phyloP scores from a whole-genome alignment of 2,888 invertebrate species.

The Osedax fenrisi region DNA sequence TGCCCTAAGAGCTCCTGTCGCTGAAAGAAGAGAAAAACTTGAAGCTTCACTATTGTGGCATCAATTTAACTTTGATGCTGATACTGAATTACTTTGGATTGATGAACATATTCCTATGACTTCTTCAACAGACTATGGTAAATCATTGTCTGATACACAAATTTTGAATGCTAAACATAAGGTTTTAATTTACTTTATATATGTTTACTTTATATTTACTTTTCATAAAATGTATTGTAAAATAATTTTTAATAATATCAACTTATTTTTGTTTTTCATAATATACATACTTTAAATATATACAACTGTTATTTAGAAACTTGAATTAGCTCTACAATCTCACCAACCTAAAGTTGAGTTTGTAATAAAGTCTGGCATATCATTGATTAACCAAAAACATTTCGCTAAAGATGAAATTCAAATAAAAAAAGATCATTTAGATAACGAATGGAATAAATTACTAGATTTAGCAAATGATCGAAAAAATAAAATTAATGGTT shows the following conservation, averaged over 20 bases:
- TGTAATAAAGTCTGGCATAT: constrained; percentile 66
- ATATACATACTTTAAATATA: not conserved
- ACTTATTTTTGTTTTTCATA: too few species aligned
- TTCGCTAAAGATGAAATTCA: constrained; percentile 69
- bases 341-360: constrained; percentile 74
- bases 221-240: too few species aligned
- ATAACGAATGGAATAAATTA: constrained; percentile 64
- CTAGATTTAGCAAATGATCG: constrained; percentile 63
- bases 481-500: constrained; percentile 68
- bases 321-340: constrained; percentile 75
- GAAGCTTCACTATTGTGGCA: constrained; percentile 80
- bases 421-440: constrained; percentile 63
- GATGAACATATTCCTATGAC: constrained; percentile 74
- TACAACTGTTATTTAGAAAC: constrained; percentile 55
- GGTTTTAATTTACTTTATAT: too few species aligned
- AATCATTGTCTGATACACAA: constrained; percentile 80
- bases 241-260: too few species aligned
- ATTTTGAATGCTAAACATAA: constrained; percentile 80
- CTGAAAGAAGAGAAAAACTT: constrained; percentile 62
- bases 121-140: constrained; percentile 61
- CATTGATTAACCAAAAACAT: constrained; percentile 65
- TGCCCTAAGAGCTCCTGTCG: constrained; percentile 63
- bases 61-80: constrained; percentile 82
- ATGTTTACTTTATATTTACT: too few species aligned
- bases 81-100: constrained; percentile 87